Conservation (phyloP, 2,888 invertebrate genomes). For the Caradrina clavipalpis region DNA sequence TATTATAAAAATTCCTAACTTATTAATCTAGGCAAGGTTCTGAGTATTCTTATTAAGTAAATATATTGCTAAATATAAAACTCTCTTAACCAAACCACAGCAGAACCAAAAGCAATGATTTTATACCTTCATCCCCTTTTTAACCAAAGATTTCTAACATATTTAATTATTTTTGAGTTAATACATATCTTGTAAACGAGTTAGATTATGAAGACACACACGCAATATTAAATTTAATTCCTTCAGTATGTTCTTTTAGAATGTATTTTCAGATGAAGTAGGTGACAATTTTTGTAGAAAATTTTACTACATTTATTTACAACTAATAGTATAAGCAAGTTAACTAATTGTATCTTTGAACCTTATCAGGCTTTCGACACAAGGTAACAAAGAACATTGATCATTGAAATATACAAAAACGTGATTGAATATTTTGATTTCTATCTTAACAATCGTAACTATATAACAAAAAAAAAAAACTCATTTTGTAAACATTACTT, state of each 20-base stretch:
- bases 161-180: too few species aligned
- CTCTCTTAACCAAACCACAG: not conserved
- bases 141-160: not conserved
- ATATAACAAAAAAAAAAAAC: too few species aligned
- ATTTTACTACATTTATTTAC: conserved; percentile 1
- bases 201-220: too few species aligned
- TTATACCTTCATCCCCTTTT: too few species aligned
- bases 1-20: conserved; percentile 5
- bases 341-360: conserved; percentile 25
- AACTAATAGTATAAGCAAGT: not conserved
- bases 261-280: not conserved
- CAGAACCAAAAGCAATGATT: not conserved
- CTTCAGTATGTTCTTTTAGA: not conserved
- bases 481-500: too few species aligned
- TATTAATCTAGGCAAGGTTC: conserved; percentile 14
- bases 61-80: conserved; percentile 10
- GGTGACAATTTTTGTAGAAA: not conserved
- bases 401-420: not conserved
- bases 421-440: not conserved
- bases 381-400: too few species aligned
- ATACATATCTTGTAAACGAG: too few species aligned
- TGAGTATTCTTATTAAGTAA: conserved; percentile 30
- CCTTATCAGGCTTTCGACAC: conserved; percentile 13
- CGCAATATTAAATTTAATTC: too few species aligned
- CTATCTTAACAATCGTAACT: not conserved